Evolutionary conservation across 2,113 vertebrate species (phyloP).

Genomic region (Ammodytes marinus): DNA sequence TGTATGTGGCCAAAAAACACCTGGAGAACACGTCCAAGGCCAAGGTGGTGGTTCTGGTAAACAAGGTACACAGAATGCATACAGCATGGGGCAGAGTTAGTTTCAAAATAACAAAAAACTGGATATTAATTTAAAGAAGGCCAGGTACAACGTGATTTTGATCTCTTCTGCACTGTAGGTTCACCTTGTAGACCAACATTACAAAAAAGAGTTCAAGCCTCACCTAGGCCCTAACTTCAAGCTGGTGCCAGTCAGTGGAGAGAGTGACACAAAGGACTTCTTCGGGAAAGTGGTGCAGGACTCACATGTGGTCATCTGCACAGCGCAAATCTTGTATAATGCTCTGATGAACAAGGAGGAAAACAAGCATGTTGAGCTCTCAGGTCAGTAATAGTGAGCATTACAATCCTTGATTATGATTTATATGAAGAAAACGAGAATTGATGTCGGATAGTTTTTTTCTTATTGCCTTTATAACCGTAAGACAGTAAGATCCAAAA

Average conservation of each 20-base stretch:
- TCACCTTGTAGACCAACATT: slow-evolving; percentile 92
- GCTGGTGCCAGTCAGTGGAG: slow-evolving; percentile 86
- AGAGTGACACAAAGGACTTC: slow-evolving; percentile 83
- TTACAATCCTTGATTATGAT: fast-evolving
- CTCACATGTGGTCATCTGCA: slow-evolving; percentile 91
- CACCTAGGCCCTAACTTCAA: slow-evolving; percentile 73
- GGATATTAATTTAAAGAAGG: background rate
- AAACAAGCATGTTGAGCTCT: slow-evolving; percentile 86
- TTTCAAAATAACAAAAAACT: background rate
- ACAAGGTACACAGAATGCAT: slow-evolving; percentile 84
- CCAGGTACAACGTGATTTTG: background rate
- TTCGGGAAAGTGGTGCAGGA: slow-evolving; percentile 79
- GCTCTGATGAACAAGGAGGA: slow-evolving; percentile 86
- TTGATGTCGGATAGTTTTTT: background rate
- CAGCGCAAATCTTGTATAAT: slow-evolving; percentile 91
- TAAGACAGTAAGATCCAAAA: background rate
- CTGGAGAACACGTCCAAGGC: slow-evolving; percentile 79
- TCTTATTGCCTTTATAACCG: background rate
- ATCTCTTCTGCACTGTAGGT: slow-evolving; percentile 78
- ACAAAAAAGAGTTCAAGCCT: slow-evolving; percentile 85
- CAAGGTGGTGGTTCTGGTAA: slow-evolving; percentile 91
- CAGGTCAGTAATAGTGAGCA: slow-evolving; percentile 79
- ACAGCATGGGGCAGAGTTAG: too few relatives aligned
- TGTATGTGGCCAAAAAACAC: slow-evolving; percentile 88
- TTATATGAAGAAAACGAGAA: background rate